Evolutionary conservation across 37 sponge, comb jelly and placozoan species (phyloP).

Genomic region (Cladorhizidae sp.): DNA sequence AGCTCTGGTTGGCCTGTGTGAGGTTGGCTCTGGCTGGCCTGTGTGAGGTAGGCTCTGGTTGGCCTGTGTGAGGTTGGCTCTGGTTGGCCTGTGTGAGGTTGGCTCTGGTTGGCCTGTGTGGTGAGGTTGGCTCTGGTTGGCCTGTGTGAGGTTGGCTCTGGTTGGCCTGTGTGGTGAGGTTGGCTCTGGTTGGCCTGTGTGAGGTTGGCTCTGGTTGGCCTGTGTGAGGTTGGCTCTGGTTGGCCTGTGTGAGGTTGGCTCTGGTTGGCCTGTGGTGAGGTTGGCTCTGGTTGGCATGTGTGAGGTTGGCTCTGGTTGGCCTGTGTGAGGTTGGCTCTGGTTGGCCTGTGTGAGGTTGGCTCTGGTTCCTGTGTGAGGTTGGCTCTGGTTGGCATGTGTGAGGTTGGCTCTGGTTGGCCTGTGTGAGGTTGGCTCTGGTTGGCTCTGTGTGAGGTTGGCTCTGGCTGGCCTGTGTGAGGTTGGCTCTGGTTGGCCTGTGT

Average conservation of each 20-base stretch:
- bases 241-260: slow-evolving; percentile 60
- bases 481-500: neutral
- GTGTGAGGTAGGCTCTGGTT: slow-evolving; percentile 72
- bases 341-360: too few relatives aligned
- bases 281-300: slow-evolving; percentile 2
- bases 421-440: too few relatives aligned
- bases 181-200: neutral
- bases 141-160: slow-evolving; percentile 60
- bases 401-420: slow-evolving; percentile 46
- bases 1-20: neutral
- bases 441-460: slow-evolving; percentile 91
- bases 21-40: too few relatives aligned
- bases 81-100: slow-evolving; percentile 57
- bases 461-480: slow-evolving; percentile 56
- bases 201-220: slow-evolving; percentile 60
- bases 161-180: slow-evolving; percentile 63
- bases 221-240: slow-evolving; percentile 63
- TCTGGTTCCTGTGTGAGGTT: too few relatives aligned
- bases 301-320: slow-evolving; percentile 61
- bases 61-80: slow-evolving; percentile 60
- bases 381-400: slow-evolving; percentile 12
- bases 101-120: neutral
- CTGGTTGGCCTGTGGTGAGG: slow-evolving; percentile 45
- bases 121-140: slow-evolving; percentile 66
- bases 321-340: slow-evolving; percentile 62